phyloP scores from a whole-genome alignment of 2,113 vertebrate species.

The Myotis brandtii region DNA sequence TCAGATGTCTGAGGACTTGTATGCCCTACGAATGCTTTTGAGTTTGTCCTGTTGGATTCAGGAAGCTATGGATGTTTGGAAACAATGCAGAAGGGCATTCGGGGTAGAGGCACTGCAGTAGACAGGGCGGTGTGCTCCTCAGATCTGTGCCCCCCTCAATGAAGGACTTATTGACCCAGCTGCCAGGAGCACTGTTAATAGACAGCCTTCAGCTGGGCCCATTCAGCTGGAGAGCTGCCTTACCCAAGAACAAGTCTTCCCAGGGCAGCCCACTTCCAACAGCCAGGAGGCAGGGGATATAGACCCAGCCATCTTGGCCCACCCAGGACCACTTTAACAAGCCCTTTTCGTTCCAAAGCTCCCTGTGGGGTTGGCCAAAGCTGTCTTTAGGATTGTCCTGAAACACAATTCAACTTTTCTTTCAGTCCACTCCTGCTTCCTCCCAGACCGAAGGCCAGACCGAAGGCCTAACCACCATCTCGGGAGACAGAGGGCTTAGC shows the following conservation, averaged over 20 bases:
- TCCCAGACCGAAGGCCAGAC: background rate
- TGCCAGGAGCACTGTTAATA: background rate
- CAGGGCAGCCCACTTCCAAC: background rate
- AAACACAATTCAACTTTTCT: background rate
- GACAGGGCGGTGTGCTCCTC: no score
- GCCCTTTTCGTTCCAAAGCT: background rate
- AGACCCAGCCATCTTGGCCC: no score
- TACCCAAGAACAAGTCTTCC: no score
- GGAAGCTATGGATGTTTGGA: background rate
- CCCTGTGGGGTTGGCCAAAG: background rate
- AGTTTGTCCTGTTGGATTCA: background rate
- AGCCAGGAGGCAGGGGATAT: background rate
- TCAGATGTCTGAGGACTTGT: background rate
- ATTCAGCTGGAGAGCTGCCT: background rate
- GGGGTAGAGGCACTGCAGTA: background rate
- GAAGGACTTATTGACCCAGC: background rate
- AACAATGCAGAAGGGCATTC: background rate
- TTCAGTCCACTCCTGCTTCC: background rate
- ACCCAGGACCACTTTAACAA: background rate
- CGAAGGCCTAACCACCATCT: background rate
- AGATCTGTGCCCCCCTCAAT: background rate
- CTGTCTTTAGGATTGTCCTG: background rate
- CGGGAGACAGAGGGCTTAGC: background rate
- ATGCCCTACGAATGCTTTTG: background rate
- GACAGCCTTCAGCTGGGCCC: background rate